These are phyloP conservation scores for Drosophila ercepeae DNA, from an alignment of 1,140 invertebrate genomes.

Conservation along the genomic window DNA sequence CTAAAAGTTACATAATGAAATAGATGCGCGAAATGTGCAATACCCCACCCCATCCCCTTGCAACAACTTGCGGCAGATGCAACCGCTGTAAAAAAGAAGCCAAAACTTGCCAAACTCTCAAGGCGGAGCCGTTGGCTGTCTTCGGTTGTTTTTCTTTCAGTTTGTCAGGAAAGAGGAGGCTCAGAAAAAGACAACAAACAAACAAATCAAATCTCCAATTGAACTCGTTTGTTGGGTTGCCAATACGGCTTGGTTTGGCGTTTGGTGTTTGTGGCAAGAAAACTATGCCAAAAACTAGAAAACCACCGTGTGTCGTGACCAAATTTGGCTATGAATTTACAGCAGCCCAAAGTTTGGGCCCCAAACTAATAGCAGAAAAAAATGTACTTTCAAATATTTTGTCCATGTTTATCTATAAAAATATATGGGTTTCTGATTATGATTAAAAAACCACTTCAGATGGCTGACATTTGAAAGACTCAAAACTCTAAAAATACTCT, in stretches of 20 bases:
- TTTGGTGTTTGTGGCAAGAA: conserved; percentile 17
- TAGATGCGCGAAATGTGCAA: conserved; percentile 79
- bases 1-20: conserved; percentile 76
- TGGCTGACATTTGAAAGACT: not conserved
- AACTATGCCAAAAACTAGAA: conserved; percentile 20
- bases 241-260: conserved; percentile 3
- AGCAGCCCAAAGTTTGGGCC: conserved; percentile 38
- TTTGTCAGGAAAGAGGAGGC: not conserved
- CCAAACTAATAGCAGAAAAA: conserved; percentile 20
- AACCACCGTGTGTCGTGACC: conserved; percentile 55
- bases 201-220: conserved; percentile 58
- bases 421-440: conserved; percentile 32
- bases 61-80: conserved; percentile 56
- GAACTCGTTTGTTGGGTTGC: conserved; percentile 59
- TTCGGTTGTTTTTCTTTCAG: not conserved
- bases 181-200: conserved; percentile 18
- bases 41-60: conserved; percentile 22
- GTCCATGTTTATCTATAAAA: conserved; percentile 24
- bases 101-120: conserved; percentile 63
- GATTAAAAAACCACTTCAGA: conserved; percentile 7
- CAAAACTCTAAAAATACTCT: not conserved
- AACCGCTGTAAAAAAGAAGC: conserved; percentile 43
- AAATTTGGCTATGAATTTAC: conserved; percentile 56
- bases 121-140: conserved; percentile 38
- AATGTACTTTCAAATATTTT: conserved; percentile 69